Evolutionary conservation across 2,113 vertebrate species (phyloP), one percentile per base, ranked within the genome.

Genomic region (Microtus pennsylvanicus): DNA sequence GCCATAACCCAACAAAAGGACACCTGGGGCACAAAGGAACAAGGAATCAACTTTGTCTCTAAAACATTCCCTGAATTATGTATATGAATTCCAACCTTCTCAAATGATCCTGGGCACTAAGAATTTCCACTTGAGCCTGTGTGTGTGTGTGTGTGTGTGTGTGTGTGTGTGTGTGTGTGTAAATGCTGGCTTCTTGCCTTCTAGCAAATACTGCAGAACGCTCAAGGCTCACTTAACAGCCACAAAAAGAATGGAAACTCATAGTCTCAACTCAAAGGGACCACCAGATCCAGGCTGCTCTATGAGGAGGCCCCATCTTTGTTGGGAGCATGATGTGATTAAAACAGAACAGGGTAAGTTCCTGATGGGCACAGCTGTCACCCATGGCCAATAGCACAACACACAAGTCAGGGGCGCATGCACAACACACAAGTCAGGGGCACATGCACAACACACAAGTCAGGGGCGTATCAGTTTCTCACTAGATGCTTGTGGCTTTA

Each of bases 191-290:
- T 17, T 61, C 19, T 21, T 58, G n/a, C 67, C 58, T 17, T 61
- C 19, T 4, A 17, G 61, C 30, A 77, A 3, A 7, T 0, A 7
- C 22, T 16, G 3, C 12, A 0, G 21, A 9, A 0, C 0, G 3
- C 67, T 0, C 35, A 3, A 3, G 2, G 26, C 6, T 26, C 26
- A n/a, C 33, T 8, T 7, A 8, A 42, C 67, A 13, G 13, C 42
- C 21, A 33, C 26, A 6, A 22, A 55, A 8, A 47, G 13, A 70
- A 22, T 2, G 30, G 47, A 28, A 2, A 0, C 28, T 14, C 21
- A 2, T 6, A 10, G 61, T 33, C 12, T 26, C 33, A n/a, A 24
- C 45, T 52, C 35, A 24, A 74, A 69, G n/a, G 76, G 9, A 30
- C 13, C 7, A 3, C 45, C 21, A 14, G 30, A 16, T 63, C 24